Base-by-base conservation (phyloP, 2,888 invertebrate genomes). In the Eristalis intricaria region DNA sequence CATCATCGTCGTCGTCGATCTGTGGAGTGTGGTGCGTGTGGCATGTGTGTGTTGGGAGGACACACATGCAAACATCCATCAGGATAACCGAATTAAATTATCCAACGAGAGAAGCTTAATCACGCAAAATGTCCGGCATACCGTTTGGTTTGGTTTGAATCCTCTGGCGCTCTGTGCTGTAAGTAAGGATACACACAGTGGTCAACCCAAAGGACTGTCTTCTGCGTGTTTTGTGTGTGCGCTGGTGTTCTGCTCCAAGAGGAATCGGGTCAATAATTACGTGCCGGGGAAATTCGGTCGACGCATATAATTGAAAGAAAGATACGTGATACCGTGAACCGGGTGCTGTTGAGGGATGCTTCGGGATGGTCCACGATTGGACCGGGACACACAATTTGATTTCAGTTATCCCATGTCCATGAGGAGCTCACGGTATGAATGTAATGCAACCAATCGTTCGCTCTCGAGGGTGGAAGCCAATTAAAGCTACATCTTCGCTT, bases 71-170 rank as follows among this genome's bases (percentile, higher is more conserved):
- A 87, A 87, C 86, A 79, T 87, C 78, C 75, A 79, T 87, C 79
- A 83, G 83, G 83, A 83, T 78, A 66, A 75, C 75, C 74, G 75
- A 87, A 83, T 87, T 87, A 87, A 87, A 83, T 87, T 75, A 83
- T 70, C 82, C 85, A 74, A 74, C 77, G 69, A 65, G 82, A 75
- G 74, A 4, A 78, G 85, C 77, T 82, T 86, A 74, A 86, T 83
- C 78, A 87, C 86, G 79, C 86, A 87, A 83, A 83, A 79, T 79
- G 86, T 83, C 71, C 74, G 38, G 75, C 60, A 35, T 35, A 43
- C 40, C 58, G 56, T 26, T 32, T 58, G 66, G 11, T 32, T 29
- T 29, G 5, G 29, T 29, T 29, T 29, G 61, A 63, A 22, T 73
- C 38, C 32, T 23, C 56, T 15, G 22, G 22, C 50, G 50, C 19